Evolutionary conservation across 2,888 invertebrate species (phyloP), one percentile per base, ranked within the genome.

Genomic region (Netelia melanura): DNA sequence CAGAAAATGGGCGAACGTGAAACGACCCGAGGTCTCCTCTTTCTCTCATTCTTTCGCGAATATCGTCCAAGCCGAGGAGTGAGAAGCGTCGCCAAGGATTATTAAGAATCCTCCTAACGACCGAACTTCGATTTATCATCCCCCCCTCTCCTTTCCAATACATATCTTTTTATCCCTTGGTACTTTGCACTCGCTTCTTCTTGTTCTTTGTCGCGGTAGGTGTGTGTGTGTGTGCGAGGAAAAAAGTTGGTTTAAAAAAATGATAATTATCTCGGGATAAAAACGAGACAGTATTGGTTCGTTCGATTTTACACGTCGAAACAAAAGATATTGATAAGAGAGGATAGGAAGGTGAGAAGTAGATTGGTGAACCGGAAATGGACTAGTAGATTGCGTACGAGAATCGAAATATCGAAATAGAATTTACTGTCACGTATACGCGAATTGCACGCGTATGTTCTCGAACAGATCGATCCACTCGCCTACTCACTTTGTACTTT

Each of bases 341-440:
- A 71, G 61, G 21, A 10, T 3, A 52, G 48, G 14, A 48, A 75
- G 1, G 17, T n/a, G 67, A 17, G 38, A 56, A 52, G 25, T 44
- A 23, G 8, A 25, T 72, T 62, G 30, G 30, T 64, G 62, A 21
- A 52, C 38, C 62, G 62, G 52, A 52, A 21, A 62, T 78, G 21
- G 48, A 70, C 14, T 44, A 52, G 62, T 67, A 44, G 61, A 72
- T 52, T 48, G n/a, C 52, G 56, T 58, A 70, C 58, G 48, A 43
- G 38, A 70, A 68, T 61, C 23, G 71, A 54, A 72, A 83, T 79
- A 79, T 75, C 70, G 75, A 84, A 67, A 80, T 56, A 74, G 30
- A 23, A 83, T 80, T 43, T 23, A 44, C 6, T 21, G 17, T 8
- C 56, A 21, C 44, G 64, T 56, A 25, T 52, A 23, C 10, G 43